Conservation (phyloP, 2,113 vertebrate species). For the Pluvianellus socialis region DNA sequence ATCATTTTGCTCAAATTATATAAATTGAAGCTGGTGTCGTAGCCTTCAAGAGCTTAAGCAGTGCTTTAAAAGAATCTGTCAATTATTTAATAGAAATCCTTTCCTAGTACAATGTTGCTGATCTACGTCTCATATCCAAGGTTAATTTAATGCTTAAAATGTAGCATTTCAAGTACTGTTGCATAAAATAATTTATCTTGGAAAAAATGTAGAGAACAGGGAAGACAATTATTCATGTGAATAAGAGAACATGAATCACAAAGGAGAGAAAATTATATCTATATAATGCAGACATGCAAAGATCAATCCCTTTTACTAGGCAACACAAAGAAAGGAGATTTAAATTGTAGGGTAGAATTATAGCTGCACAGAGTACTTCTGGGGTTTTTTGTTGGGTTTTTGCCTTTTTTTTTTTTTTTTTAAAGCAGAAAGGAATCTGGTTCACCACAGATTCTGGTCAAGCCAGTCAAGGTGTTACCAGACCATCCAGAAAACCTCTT, state of each 20-base stretch:
- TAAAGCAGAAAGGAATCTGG: background rate
- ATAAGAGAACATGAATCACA: background rate
- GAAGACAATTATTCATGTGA: constrained; percentile 1
- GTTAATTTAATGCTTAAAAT: constrained; percentile 36
- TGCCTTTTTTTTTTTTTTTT: background rate
- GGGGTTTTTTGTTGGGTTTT: too few relatives aligned
- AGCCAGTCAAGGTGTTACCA: background rate
- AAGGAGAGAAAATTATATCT: background rate
- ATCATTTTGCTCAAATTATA: background rate
- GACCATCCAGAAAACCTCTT: background rate
- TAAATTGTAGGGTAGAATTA: background rate
- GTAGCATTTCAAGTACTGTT: background rate
- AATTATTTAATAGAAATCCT: constrained; percentile 10
- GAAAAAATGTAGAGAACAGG: background rate
- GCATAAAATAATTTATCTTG: background rate
- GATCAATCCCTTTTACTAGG: background rate
- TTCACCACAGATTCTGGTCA: background rate
- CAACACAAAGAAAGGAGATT: background rate
- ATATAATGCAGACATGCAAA: background rate
- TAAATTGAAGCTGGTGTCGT: background rate
- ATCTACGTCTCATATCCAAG: background rate
- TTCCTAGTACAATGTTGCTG: background rate
- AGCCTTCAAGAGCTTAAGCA: background rate
- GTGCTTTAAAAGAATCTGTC: constrained; percentile 2
- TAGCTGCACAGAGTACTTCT: background rate